phyloP scores from a whole-genome alignment of 2,113 vertebrate genomes.

The Podiceps cristatus region DNA sequence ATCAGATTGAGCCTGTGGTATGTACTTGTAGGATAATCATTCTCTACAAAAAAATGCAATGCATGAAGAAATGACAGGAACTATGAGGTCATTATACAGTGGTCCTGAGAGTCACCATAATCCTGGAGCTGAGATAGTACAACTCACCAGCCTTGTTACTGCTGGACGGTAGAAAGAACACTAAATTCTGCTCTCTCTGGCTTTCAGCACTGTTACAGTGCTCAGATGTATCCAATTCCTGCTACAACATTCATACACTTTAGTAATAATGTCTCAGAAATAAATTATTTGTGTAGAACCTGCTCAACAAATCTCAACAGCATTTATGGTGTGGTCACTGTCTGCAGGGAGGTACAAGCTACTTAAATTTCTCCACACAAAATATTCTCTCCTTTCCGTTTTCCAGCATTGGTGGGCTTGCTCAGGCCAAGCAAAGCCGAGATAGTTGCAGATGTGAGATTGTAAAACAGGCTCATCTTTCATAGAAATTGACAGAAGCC shows the following conservation, averaged over 20 bases:
- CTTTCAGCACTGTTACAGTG: accelerated
- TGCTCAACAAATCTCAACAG: background rate
- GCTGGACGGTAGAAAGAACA: background rate
- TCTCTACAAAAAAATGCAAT: background rate
- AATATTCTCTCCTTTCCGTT: background rate
- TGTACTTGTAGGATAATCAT: background rate
- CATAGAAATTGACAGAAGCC: background rate
- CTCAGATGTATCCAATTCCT: background rate
- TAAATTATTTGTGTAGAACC: background rate
- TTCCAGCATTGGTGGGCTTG: too few relatives aligned
- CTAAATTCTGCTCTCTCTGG: background rate
- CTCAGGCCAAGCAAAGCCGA: background rate
- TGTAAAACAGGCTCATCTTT: background rate
- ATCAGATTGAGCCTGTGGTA: background rate
- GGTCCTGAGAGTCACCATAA: background rate
- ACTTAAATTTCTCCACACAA: background rate
- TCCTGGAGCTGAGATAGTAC: background rate
- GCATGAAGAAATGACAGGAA: background rate
- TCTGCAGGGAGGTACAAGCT: background rate
- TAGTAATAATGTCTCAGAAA: background rate
- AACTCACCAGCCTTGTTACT: background rate
- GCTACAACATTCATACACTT: background rate
- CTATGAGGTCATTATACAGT: background rate
- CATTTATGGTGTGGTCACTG: accelerated
- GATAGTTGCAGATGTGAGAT: too few relatives aligned